Conservation (phyloP, 2,797 vertebrate species). For the Enteromius viviparus region DNA sequence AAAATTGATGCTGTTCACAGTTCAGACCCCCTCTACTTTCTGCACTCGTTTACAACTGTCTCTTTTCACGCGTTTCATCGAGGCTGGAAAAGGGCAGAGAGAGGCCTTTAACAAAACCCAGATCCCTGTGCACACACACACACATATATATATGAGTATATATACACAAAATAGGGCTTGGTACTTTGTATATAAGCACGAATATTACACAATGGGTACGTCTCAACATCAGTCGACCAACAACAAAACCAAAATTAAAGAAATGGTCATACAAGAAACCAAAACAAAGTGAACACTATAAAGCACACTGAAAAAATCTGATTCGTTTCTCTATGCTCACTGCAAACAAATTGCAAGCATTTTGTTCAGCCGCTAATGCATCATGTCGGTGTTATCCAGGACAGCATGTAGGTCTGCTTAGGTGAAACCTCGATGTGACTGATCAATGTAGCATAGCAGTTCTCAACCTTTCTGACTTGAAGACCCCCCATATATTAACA, state of each 20-base stretch:
- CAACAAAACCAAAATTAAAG: not conserved
- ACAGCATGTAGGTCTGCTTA: not conserved
- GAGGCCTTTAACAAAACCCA: constrained; percentile 12
- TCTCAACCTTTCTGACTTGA: not conserved
- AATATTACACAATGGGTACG: not conserved
- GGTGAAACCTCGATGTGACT: not conserved
- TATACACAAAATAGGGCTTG: not conserved
- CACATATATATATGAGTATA: not conserved
- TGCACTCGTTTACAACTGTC: constrained; percentile 60
- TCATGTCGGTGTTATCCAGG: not conserved
- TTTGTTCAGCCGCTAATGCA: not conserved
- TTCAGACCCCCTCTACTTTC: constrained; percentile 55
- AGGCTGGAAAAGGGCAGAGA: constrained; percentile 26
- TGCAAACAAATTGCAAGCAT: not conserved
- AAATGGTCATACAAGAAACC: not conserved
- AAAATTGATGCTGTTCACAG: constrained; percentile 60
- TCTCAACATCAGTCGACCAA: not conserved
- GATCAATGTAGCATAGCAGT: not conserved
- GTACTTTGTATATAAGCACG: not conserved
- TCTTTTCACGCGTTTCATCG: constrained; percentile 52
- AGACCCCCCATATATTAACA: not conserved
- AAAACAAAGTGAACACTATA: not conserved
- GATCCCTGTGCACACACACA: not conserved
- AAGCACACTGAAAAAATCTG: not conserved
- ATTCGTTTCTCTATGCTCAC: not conserved